These are phyloP conservation scores for Chymomyza costata DNA, from an alignment of 1,140 invertebrate genomes.

Conservation along the genomic window DNA sequence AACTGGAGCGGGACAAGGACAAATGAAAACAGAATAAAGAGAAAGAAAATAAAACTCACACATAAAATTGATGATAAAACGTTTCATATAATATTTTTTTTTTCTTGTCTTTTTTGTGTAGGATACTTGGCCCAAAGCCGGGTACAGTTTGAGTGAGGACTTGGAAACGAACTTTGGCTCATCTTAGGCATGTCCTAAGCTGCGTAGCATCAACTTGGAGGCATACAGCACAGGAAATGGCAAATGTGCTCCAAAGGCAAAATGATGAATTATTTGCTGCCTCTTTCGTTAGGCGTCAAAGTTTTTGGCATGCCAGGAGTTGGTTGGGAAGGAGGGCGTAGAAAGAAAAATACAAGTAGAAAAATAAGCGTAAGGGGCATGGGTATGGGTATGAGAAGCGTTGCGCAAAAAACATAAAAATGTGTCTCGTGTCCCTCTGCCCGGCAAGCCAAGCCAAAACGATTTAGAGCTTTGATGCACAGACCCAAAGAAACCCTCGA, in stretches of 20 bases:
- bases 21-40: constrained; percentile 12
- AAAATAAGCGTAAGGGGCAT: background rate
- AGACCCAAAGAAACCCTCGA: constrained; percentile 3
- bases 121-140: constrained; percentile 1
- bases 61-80: constrained; percentile 73
- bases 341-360: background rate
- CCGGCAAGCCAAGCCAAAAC: constrained; percentile 64
- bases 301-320: constrained; percentile 21
- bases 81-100: constrained; percentile 69
- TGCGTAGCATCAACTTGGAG: constrained; percentile 32
- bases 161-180: constrained; percentile 4
- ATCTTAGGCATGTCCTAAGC: constrained; percentile 38
- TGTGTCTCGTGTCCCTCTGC: constrained; percentile 36
- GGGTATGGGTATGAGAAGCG: background rate
- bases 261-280: constrained; percentile 73
- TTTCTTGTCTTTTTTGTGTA: constrained; percentile 15
- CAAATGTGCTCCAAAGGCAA: constrained; percentile 56
- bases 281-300: constrained; percentile 70
- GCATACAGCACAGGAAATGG: constrained; percentile 52
- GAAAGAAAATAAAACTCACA: constrained; percentile 52
- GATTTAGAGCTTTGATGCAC: constrained; percentile 48
- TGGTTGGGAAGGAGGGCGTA: background rate
- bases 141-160: constrained; percentile 7
- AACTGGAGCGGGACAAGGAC: background rate
- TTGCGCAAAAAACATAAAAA: constrained; percentile 69